Percentiles rank a stretch among this genome's conserved stretches.
phyloP scores from a whole-genome alignment of 2,113 vertebrate species.

The Ictalurus furcatus region DNA sequence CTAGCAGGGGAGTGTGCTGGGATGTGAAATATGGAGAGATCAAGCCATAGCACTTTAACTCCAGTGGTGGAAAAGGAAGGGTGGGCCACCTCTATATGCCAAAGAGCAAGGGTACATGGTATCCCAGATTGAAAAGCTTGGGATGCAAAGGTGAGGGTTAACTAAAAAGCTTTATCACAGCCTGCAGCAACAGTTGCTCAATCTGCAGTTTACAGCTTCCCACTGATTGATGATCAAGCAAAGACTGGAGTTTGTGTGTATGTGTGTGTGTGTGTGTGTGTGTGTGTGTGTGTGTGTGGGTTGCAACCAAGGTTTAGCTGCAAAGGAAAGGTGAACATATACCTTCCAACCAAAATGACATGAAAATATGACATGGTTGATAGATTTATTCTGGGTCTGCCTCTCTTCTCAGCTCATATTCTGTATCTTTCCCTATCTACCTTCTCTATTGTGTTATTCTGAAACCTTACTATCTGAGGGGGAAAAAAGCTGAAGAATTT shows the following conservation, averaged over 20 bases:
- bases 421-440: constrained; percentile 11
- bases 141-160: constrained; percentile 35
- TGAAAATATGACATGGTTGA: neutral
- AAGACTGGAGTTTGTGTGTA: neutral
- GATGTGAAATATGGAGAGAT: constrained; percentile 51
- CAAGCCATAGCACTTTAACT: constrained; percentile 42
- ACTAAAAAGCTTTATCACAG: constrained; percentile 25
- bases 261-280: neutral
- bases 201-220: constrained; percentile 18
- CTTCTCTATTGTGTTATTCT: neutral
- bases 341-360: neutral
- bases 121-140: constrained; percentile 27
- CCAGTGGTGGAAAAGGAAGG: constrained; percentile 4
- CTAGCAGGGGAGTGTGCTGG: constrained; percentile 31
- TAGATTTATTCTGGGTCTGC: neutral
- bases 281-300: neutral
- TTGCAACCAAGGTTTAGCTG: neutral
- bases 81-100: neutral
- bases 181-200: constrained; percentile 28
- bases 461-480: constrained; percentile 20
- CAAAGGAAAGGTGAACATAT: neutral
- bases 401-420: constrained; percentile 1
- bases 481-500: constrained; percentile 71
- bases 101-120: constrained; percentile 16
- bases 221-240: constrained; percentile 24